Evolutionary conservation across 2,888 invertebrate species (phyloP).

Genomic region (Scaptomyza caliginosa): DNA sequence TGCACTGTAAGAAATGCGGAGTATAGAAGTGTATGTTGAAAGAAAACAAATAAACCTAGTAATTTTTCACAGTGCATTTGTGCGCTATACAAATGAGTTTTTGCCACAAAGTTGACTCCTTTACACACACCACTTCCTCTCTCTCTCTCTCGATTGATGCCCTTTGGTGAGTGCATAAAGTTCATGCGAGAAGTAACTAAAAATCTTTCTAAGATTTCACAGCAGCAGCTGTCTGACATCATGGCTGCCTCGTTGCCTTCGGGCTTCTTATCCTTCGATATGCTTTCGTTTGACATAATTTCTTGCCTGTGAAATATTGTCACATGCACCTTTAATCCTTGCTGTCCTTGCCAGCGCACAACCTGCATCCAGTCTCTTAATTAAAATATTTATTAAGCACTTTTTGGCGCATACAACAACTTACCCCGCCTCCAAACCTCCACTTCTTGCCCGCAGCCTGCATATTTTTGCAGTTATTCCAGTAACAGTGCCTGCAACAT

Average conservation of each 20-base stretch:
- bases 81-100: slow-evolving; percentile 57
- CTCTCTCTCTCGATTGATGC: background rate
- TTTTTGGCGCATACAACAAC: slow-evolving; percentile 68
- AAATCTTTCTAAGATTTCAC: slow-evolving; percentile 20
- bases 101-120: slow-evolving; percentile 35
- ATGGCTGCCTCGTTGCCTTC: background rate
- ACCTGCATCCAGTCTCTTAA: slow-evolving; percentile 46
- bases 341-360: background rate
- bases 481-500: slow-evolving; percentile 51
- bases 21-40: background rate
- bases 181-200: slow-evolving; percentile 14
- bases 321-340: slow-evolving; percentile 22
- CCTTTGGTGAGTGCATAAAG: background rate
- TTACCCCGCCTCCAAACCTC: slow-evolving; percentile 29
- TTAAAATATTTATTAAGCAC: slow-evolving; percentile 74
- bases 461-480: slow-evolving; percentile 34
- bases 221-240: slow-evolving; percentile 4
- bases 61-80: slow-evolving; percentile 4
- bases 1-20: background rate
- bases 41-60: background rate
- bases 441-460: slow-evolving; percentile 34
- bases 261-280: slow-evolving; percentile 9
- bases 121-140: too few species aligned
- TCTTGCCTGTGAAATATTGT: slow-evolving; percentile 8
- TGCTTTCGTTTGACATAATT: slow-evolving; percentile 7